Conservation (phyloP, 2,888 invertebrate species). For the Sicus ferrugineus region DNA sequence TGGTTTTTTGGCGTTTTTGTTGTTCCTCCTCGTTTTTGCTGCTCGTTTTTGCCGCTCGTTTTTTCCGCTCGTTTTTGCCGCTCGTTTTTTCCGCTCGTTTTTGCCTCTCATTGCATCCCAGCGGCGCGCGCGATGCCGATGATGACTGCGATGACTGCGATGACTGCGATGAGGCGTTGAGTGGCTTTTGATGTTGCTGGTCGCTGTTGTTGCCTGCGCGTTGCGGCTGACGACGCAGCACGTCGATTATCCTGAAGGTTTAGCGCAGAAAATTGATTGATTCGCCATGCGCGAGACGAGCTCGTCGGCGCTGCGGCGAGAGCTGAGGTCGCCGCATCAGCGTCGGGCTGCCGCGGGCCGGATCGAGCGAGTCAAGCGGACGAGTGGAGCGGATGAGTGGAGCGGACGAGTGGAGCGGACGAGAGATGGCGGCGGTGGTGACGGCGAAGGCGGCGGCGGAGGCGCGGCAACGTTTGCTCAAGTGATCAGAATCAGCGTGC, state of each 20-base stretch:
- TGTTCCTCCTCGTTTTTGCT: no score
- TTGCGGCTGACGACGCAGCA: conserved; percentile 47
- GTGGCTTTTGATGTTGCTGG: background rate
- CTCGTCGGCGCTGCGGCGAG: no score
- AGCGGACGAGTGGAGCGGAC: background rate
- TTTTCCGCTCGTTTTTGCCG: background rate
- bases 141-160: background rate
- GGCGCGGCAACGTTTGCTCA: conserved; percentile 23
- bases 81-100: no score
- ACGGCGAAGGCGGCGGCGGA: background rate
- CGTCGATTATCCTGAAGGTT: conserved; percentile 54
- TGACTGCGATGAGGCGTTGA: background rate
- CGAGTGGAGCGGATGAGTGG: background rate
- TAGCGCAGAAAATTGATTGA: conserved; percentile 55
- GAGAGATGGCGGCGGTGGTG: background rate
- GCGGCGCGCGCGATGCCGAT: background rate
- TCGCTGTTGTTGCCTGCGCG: conserved; percentile 13
- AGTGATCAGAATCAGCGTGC: conserved; percentile 25
- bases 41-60: background rate
- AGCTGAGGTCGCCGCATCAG: no score
- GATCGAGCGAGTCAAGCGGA: background rate
- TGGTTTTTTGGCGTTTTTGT: no score
- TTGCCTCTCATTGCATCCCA: background rate
- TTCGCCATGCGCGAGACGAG: conserved; percentile 53
- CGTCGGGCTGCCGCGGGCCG: no score